Evolutionary conservation across 53 echinoderm and acorn worm genomes (phyloP).

Genomic region (Luidia sarsii): DNA sequence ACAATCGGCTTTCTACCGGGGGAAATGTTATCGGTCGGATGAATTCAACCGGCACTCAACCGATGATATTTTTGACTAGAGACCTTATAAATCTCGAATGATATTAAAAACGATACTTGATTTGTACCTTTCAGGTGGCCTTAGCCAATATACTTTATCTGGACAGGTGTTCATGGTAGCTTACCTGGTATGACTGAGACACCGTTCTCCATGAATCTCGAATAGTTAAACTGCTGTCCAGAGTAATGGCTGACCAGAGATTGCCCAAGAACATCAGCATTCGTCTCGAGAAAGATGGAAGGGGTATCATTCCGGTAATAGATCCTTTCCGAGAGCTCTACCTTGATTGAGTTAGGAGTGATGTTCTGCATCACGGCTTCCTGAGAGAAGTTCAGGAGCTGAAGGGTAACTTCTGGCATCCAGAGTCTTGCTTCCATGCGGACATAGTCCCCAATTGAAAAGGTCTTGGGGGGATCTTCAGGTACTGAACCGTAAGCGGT

Average conservation of each 20-base stretch:
- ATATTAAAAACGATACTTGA: too few species aligned
- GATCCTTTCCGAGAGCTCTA: slow-evolving; percentile 56
- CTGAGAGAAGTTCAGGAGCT: slow-evolving; percentile 58
- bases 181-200: slow-evolving; percentile 64
- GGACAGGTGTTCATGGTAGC: too few species aligned
- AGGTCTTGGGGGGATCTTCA: slow-evolving; percentile 59
- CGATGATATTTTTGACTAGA: too few species aligned
- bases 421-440: slow-evolving; percentile 62
- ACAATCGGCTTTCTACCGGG: too few species aligned
- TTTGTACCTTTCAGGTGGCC: too few species aligned
- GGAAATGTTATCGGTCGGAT: too few species aligned
- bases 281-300: slow-evolving; percentile 60
- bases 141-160: too few species aligned
- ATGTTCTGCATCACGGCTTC: slow-evolving; percentile 56
- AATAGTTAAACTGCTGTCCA: slow-evolving; percentile 34
- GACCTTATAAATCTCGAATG: too few species aligned
- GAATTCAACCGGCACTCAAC: too few species aligned
- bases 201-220: slow-evolving; percentile 62
- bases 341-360: slow-evolving; percentile 28
- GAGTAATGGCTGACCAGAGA: slow-evolving; percentile 62
- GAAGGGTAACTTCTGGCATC: slow-evolving; percentile 75
- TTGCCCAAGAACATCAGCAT: not conserved
- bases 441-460: slow-evolving; percentile 76
- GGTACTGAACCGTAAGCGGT: slow-evolving; percentile 64
- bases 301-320: slow-evolving; percentile 71